phyloP scores from a whole-genome alignment of 1,140 invertebrate genomes.

The Diachasma alloeum region DNA sequence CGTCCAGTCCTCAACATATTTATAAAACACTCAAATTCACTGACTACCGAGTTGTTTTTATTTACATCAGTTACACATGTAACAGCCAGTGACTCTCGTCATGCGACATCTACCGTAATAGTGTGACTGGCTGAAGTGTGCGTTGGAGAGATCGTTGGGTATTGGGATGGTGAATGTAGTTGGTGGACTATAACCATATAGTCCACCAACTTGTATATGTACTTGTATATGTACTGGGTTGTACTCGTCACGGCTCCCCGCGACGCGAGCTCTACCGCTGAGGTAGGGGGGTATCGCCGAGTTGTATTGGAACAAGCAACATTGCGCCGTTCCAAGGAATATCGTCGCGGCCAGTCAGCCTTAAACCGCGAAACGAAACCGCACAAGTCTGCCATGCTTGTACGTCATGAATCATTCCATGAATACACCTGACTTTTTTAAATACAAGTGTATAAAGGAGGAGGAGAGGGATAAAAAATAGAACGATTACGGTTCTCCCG shows the following conservation, averaged over 20 bases:
- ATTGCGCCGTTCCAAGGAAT: conserved; percentile 37
- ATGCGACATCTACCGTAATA: not conserved
- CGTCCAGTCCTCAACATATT: no score
- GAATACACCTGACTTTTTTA: not conserved
- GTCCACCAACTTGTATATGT: conserved; percentile 15
- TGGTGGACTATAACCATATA: not conserved
- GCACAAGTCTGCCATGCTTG: conserved; percentile 4
- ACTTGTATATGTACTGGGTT: conserved; percentile 24
- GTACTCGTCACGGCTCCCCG: conserved; percentile 20
- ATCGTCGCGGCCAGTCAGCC: conserved; percentile 46
- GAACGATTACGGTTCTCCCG: not conserved
- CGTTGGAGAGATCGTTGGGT: not conserved
- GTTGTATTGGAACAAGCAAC: conserved; percentile 30
- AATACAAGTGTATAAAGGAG: not conserved
- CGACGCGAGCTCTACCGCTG: conserved; percentile 2
- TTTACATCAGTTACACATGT: no score
- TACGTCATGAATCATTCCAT: conserved; percentile 12
- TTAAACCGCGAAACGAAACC: conserved; percentile 45
- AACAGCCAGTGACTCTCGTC: no score
- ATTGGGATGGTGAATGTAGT: not conserved
- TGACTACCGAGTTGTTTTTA: not conserved
- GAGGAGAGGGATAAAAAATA: not conserved
- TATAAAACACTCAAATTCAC: not conserved
- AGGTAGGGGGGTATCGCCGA: conserved; percentile 35
- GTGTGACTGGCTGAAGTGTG: not conserved